Base-by-base conservation (phyloP, 2,888 invertebrate species). In the Drosophila phalerata region DNA sequence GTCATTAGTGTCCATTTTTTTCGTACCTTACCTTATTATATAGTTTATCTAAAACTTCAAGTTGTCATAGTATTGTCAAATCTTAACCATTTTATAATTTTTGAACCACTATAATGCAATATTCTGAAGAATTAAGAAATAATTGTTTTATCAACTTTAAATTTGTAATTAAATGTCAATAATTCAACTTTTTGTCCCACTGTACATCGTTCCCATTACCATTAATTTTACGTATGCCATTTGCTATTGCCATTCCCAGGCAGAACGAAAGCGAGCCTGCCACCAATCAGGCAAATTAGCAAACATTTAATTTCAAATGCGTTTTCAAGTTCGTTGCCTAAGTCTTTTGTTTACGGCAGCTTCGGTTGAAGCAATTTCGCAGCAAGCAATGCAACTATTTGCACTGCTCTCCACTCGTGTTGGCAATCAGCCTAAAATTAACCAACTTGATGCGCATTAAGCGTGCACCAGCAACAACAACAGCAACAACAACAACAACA, bases 361-460 rank as follows among this genome's bases (percentile, higher is more conserved):
- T 85, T 84, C 32, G 3, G 32, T 32, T 11, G 15, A 19, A 42
- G 17, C 43, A 11, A 22, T 43, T 81, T 75, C 11, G 49, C 49
- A 22, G 17, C 42, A 47, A 60, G 32, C 45, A 43, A 57, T 32
- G 48, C 56, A 73, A 61, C 66, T 80, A 77, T 80, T 77, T 77
- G 51, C 65, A 45, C 56, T 62, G 73, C 77, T 69, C 77, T 77
- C 34, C 74, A 82, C 88, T 86, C 73, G 67, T 72, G 75, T 73
- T 70, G 64, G 73, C 75, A 88, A 81, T 82, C 88, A 82, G 86
- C 85, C 74, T 86, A 75, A 86, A 86, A 86, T 88, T 81, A 84
- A 81, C 76, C 77, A 70, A 73, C 86, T 81, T 76, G 72, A 81
- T 76, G 81, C 70, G 81, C 81, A 74, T 75, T 81, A 76, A 80